Evolutionary conservation across 1,140 invertebrate species (phyloP), one percentile per base, ranked within the genome.

Genomic region (Gryllus bimaculatus): DNA sequence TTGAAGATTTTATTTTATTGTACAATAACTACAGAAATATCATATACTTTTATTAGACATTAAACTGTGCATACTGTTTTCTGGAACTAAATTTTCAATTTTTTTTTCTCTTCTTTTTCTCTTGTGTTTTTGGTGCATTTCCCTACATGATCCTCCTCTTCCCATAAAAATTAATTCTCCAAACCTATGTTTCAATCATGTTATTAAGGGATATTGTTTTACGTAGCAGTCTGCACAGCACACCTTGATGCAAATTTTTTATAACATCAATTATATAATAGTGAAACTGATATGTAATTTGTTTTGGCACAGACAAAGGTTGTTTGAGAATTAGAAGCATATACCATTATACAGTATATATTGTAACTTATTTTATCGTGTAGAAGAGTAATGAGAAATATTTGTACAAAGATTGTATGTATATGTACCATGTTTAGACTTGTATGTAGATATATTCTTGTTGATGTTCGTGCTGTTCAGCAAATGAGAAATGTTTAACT

Each of bases 21-120:
- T 66, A 66, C 18, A 13, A 66, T 66, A 66, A 66, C 18, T 39
- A 39, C 26, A 39, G 26, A 39, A 39, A 39, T 13, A 13, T 66
- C 54, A 66, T 66, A 66, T 66, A 66, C 54, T 13, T 66, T 66
- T 66, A 66, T 18, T 66, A 66, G 54, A 66, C 54, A 66, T 66
- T 66, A 66, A 66, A 66, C 54, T 66, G 54, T 66, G 54, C 54
- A 18, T 66, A 66, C 54, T 66, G 54, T 66, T 66, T 66, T 66
- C 54, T 66, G 2, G 1, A 18, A 39, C 26, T 39, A 39, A 39
- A 39, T 39, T 39, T 39, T 39, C 26, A 66, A 66, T 66, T 66
- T 66, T 18, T 66, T 66, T 66, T 10, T 66, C 10, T 66, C 3
- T 18, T 66, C 7, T 66, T 10, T 66, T 3, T 66, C 3, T 66